Percentiles rank a stretch among this genome's conserved stretches.
Conservation (phyloP, 2,888 invertebrate genomes). For the Caenorhabditis sp. region DNA sequence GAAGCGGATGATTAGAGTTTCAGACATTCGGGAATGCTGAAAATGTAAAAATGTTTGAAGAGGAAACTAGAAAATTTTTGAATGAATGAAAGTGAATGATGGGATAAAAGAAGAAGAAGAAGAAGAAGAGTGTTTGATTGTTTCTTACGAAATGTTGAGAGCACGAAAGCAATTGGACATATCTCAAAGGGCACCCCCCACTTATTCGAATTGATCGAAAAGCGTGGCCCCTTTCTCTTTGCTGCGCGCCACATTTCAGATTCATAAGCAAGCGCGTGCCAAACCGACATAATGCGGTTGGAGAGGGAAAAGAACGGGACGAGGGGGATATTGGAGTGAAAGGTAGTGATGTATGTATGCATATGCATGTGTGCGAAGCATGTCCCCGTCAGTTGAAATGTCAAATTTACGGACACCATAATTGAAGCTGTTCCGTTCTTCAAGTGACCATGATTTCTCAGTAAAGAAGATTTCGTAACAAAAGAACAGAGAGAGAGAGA, state of each 20-base stretch:
- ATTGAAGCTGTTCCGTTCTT: slow-evolving; percentile 11
- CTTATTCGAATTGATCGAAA: slow-evolving; percentile 55
- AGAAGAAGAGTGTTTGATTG: not conserved
- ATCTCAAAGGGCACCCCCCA: slow-evolving; percentile 58
- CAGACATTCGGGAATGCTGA: slow-evolving; percentile 39
- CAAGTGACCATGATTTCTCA: not conserved
- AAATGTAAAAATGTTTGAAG: not conserved
- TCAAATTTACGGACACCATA: slow-evolving; percentile 6
- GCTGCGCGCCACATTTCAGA: slow-evolving; percentile 35
- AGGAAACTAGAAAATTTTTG: not conserved
- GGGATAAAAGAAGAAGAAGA: not conserved
- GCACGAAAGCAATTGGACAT: slow-evolving; percentile 39
- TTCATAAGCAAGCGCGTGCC: slow-evolving; percentile 39
- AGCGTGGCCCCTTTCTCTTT: slow-evolving; percentile 13
- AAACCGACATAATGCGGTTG: not conserved
- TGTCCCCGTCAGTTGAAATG: slow-evolving; percentile 19
- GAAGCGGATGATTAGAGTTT: slow-evolving; percentile 67
- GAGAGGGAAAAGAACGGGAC: slow-evolving; percentile 5
- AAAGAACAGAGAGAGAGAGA: not conserved
- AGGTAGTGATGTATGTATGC: slow-evolving; percentile 27
- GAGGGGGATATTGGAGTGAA: slow-evolving; percentile 5
- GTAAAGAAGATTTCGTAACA: not conserved
- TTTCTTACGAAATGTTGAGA: slow-evolving; percentile 37
- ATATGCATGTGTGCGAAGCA: slow-evolving; percentile 11
- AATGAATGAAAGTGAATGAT: not conserved